phyloP scores from a whole-genome alignment of 2,113 vertebrate species.

The Aviceda subcristata region DNA sequence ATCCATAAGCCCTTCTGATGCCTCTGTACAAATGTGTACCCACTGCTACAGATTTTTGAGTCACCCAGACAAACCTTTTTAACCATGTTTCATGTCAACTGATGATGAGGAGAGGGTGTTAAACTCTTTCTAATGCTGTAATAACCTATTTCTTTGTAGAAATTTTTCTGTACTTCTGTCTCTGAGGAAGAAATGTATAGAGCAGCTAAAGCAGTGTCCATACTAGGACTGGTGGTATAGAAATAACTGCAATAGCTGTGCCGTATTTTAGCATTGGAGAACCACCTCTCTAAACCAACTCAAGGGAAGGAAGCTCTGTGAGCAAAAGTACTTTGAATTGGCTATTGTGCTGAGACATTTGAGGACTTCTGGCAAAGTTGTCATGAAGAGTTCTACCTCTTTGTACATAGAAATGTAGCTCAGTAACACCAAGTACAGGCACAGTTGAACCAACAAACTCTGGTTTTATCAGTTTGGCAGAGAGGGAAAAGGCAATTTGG shows the following conservation, averaged over 20 bases:
- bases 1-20: neutral
- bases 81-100: fast-evolving
- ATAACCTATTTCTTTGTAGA: neutral
- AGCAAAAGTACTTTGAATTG: neutral
- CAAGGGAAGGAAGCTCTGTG: neutral
- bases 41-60: neutral
- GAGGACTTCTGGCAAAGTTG: neutral
- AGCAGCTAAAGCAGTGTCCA: neutral
- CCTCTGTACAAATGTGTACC: neutral
- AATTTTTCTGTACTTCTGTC: neutral
- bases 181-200: neutral
- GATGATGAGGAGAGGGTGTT: neutral
- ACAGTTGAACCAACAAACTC: neutral
- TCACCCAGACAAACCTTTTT: neutral
- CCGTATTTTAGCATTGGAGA: neutral
- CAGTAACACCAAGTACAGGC: neutral
- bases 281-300: neutral
- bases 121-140: neutral
- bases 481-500: neutral
- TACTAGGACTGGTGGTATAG: neutral
- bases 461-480: neutral
- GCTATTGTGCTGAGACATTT: neutral
- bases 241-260: neutral
- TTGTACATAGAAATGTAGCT: neutral
- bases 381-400: neutral